phyloP scores from a whole-genome alignment of 2,797 vertebrate genomes.

The Bryconaethiops microstoma region DNA sequence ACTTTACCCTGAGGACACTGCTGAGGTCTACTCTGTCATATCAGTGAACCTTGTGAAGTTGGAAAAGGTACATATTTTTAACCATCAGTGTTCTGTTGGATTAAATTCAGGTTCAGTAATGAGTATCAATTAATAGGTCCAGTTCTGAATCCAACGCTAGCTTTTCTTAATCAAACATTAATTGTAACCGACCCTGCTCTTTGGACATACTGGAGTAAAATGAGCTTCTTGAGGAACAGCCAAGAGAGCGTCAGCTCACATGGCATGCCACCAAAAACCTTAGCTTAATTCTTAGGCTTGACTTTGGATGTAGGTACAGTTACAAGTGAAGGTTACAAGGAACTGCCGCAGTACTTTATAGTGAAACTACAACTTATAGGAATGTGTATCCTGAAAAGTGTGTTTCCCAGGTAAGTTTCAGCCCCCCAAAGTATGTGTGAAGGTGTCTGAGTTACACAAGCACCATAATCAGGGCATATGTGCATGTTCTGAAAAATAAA shows the following conservation, averaged over 20 bases:
- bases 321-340: too few species aligned
- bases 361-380: too few species aligned
- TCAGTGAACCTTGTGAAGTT: slow-evolving; percentile 87
- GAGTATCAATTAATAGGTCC: background rate
- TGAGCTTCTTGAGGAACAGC: background rate
- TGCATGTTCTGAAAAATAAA: too few species aligned
- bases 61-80: slow-evolving; percentile 82
- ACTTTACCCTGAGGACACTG: slow-evolving; percentile 72
- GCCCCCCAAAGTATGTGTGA: too few species aligned
- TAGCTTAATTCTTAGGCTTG: background rate
- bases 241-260: background rate
- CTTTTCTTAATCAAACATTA: slow-evolving; percentile 66
- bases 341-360: too few species aligned
- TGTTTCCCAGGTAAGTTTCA: too few species aligned
- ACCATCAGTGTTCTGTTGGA: background rate
- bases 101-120: background rate
- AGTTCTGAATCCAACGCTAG: background rate
- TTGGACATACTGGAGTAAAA: slow-evolving; percentile 11
- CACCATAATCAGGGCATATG: too few species aligned
- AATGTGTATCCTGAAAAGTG: too few species aligned
- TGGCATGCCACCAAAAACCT: background rate
- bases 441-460: too few species aligned
- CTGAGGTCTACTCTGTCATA: slow-evolving; percentile 85
- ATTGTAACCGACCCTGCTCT: slow-evolving; percentile 58
- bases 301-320: background rate